Evolutionary conservation across 2,888 invertebrate genomes (phyloP).

Genomic region (Eustalomyia histrio): DNA sequence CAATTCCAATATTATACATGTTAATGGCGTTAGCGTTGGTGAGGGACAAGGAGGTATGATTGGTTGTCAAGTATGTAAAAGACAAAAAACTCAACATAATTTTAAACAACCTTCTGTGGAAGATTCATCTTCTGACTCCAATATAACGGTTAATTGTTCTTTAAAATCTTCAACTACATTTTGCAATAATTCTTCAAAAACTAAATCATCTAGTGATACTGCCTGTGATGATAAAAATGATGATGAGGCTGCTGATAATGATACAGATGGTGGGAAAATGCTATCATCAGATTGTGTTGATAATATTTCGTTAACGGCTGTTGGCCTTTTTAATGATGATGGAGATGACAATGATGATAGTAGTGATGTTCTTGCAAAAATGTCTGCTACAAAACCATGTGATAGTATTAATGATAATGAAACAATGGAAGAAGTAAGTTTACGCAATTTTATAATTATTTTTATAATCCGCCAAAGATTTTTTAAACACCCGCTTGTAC

Average conservation of each 20-base stretch:
- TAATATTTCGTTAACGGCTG: neutral
- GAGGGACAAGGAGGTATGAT: neutral
- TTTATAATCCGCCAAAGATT: too few relatives aligned
- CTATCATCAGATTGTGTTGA: conserved; percentile 31
- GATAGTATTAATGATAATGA: conserved; percentile 39
- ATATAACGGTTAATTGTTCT: conserved; percentile 4
- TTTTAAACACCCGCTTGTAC: too few relatives aligned
- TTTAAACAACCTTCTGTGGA: conserved; percentile 66
- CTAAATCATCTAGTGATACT: conserved; percentile 22
- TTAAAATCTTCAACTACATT: conserved; percentile 1
- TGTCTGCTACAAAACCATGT: conserved; percentile 8
- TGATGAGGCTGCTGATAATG: conserved; percentile 54
- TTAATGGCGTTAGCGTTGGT: neutral
- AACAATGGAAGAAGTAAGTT: conserved; percentile 66
- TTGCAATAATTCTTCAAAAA: conserved; percentile 2
- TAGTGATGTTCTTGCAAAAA: neutral
- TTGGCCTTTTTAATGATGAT: neutral
- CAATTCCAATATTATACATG: conserved; percentile 11
- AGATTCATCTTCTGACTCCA: conserved; percentile 28
- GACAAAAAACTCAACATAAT: conserved; percentile 79
- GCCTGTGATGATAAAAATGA: conserved; percentile 48
- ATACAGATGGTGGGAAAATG: conserved; percentile 56
- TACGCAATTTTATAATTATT: too few relatives aligned
- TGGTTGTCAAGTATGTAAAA: conserved; percentile 79
- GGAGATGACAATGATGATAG: neutral